These are phyloP conservation scores for Aplysina aerophoba DNA, from an alignment of 37 sponge, comb jelly and placozoan genomes.

Conservation along the genomic window DNA sequence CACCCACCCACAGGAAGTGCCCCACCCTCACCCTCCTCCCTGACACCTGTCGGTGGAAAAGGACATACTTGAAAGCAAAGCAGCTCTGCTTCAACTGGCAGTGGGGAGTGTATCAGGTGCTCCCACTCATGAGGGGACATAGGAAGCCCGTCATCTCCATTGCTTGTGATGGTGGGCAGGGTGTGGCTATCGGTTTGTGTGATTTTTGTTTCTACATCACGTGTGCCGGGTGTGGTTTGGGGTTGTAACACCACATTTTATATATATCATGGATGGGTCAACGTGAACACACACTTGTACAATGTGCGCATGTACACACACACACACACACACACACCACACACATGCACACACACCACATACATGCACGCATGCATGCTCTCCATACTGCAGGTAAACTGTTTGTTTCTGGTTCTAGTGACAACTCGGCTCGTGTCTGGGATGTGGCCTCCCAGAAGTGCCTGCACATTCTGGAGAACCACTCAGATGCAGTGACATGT, in stretches of 20 bases:
- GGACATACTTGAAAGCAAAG: conserved; percentile 62
- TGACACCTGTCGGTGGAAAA: conserved; percentile 68
- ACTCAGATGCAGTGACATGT: conserved; percentile 76
- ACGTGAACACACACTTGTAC: no score
- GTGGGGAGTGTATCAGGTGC: conserved; percentile 55
- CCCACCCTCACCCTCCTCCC: not conserved
- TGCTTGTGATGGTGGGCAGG: conserved; percentile 63
- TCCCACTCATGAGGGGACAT: conserved; percentile 74
- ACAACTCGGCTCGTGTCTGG: conserved; percentile 77
- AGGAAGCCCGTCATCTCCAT: conserved; percentile 64
- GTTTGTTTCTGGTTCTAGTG: conserved; percentile 77
- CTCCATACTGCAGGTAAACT: conserved; percentile 37
- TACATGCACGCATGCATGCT: not conserved
- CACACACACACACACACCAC: not conserved
- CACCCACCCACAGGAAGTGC: not conserved
- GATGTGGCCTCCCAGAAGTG: conserved; percentile 45
- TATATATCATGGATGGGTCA: not conserved
- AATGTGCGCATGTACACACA: not conserved
- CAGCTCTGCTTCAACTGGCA: conserved; percentile 72
- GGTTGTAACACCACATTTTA: no score
- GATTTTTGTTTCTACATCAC: no score
- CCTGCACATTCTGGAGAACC: conserved; percentile 59
- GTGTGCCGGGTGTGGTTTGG: no score
- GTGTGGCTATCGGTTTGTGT: not conserved
- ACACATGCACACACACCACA: conserved; percentile 11